These are phyloP conservation scores for Ailuropoda melanoleuca DNA, from an alignment of 2,113 vertebrate species.

Conservation along the genomic window DNA sequence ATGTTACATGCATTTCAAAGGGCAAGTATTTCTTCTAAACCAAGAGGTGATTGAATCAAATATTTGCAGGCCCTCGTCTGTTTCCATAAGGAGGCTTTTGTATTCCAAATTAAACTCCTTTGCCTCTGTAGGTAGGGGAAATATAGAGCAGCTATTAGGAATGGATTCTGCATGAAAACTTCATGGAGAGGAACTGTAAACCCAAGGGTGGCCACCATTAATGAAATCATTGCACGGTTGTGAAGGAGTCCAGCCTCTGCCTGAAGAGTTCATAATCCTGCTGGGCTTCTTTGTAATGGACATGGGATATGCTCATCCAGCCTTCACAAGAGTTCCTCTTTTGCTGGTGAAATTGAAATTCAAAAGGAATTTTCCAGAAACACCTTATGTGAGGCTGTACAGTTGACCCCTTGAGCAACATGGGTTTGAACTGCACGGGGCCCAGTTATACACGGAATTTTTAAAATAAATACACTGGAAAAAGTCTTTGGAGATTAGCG, in stretches of 20 bases:
- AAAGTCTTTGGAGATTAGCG: not conserved
- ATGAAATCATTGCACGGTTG: not conserved
- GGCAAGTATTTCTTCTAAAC: constrained; percentile 19
- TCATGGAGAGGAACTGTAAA: not conserved
- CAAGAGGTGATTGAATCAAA: not conserved
- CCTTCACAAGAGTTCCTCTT: not conserved
- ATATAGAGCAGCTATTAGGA: not conserved
- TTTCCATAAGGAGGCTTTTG: not conserved
- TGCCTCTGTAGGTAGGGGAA: not conserved
- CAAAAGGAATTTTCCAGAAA: constrained; percentile 51
- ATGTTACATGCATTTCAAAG: not conserved
- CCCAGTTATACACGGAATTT: not conserved
- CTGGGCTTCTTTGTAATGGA: not conserved
- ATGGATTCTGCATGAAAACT: not conserved
- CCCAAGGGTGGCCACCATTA: not conserved
- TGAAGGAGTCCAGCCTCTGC: not conserved
- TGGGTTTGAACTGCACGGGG: not conserved
- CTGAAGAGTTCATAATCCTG: not conserved
- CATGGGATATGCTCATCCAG: not conserved
- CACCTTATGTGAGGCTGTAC: not conserved
- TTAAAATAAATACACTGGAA: not conserved
- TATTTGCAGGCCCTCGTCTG: not conserved
- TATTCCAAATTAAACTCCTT: constrained; percentile 12
- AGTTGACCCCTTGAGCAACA: not conserved
- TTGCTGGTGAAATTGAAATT: constrained; percentile 15